Base-by-base conservation (phyloP, 2,888 invertebrate species). In the Drosophila longiperda region DNA sequence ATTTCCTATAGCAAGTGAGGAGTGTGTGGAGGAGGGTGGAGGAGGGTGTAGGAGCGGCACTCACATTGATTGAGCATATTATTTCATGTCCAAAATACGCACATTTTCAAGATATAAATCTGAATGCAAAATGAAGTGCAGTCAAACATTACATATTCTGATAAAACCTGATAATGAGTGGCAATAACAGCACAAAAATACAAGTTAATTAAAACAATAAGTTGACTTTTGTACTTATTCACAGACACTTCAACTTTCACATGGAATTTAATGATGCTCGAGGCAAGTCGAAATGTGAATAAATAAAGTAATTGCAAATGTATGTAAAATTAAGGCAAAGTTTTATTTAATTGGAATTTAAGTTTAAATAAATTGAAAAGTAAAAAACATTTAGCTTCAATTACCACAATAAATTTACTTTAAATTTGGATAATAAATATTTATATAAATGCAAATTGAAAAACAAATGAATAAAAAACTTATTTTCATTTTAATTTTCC, bases 101-200 rank as follows among this genome's bases (percentile, higher is more conserved):
- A 66, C 60, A 66, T 45, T 23, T 55, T n/a, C 34, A 36, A 52
- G 67, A 55, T 61, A 45, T 26, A 32, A 50, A 67, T 67, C 69
- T 45, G 38, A 68, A 68, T 68, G 62, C 62, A 62, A 62, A 62
- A 62, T 57, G 45, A 42, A 38, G 17, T 3, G 5, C 59, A 15
- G 34, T 15, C 40, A 59, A 20, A 26, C 4, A 26, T 9, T 32
- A 6, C 5, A 49, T 12, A 15, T 32, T 1, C 17, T 11, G 36
- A 36, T 23, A 17, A 11, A 26, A 20, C 3, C 23, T 26, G 26
- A 17, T 9, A 48, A 12, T 48, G n/a, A 36, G 23, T 3, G 17
- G 1, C 32, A 34, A 26, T n/a, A 49, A 23, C 17, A 48, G 8
- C 3, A 38, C n/a, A 26, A 23, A 33, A 49, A 26, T n/a, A 2